Evolutionary conservation across 2,888 invertebrate genomes (phyloP).

Genomic region (Beris chalybata): DNA sequence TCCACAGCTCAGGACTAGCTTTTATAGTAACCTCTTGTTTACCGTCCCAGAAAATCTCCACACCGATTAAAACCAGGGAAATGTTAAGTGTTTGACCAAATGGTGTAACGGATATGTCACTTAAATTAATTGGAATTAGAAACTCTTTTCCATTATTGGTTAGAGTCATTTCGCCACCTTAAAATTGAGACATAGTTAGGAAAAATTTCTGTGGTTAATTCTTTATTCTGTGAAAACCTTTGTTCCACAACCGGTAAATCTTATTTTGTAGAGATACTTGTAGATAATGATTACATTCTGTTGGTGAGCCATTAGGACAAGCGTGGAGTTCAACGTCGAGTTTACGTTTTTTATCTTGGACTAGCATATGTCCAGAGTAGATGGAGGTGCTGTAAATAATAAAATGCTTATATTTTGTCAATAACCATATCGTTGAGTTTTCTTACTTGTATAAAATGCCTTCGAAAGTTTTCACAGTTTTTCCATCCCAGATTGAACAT

Average conservation of each 20-base stretch:
- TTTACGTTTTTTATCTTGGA: slow-evolving; percentile 70
- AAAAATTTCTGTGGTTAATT: background rate
- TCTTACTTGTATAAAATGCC: slow-evolving; percentile 71
- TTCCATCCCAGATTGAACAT: slow-evolving; percentile 80
- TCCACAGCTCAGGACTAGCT: slow-evolving; percentile 71
- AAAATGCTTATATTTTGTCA: slow-evolving; percentile 10
- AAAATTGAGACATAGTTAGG: background rate
- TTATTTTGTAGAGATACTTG: slow-evolving; percentile 68
- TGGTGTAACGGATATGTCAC: slow-evolving; percentile 74
- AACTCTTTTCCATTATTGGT: slow-evolving; percentile 60
- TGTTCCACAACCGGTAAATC: slow-evolving; percentile 63
- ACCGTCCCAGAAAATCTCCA: slow-evolving; percentile 76
- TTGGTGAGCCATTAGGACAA: slow-evolving; percentile 63
- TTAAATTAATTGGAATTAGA: slow-evolving; percentile 72
- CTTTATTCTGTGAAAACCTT: slow-evolving; percentile 49
- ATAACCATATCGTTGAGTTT: slow-evolving; percentile 12
- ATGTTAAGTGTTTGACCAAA: slow-evolving; percentile 72
- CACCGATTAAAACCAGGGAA: slow-evolving; percentile 67
- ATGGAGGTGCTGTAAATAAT: slow-evolving; percentile 67
- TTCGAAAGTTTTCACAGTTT: slow-evolving; percentile 84
- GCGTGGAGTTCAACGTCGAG: slow-evolving; percentile 68
- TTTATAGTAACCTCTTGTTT: slow-evolving; percentile 69
- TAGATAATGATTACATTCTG: slow-evolving; percentile 50
- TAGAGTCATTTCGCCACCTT: slow-evolving; percentile 62
- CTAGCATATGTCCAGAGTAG: slow-evolving; percentile 73